Percentiles rank a stretch among this genome's conserved stretches.
Conservation (phyloP, 2,797 vertebrate species). For the Gouania willdenowi region DNA sequence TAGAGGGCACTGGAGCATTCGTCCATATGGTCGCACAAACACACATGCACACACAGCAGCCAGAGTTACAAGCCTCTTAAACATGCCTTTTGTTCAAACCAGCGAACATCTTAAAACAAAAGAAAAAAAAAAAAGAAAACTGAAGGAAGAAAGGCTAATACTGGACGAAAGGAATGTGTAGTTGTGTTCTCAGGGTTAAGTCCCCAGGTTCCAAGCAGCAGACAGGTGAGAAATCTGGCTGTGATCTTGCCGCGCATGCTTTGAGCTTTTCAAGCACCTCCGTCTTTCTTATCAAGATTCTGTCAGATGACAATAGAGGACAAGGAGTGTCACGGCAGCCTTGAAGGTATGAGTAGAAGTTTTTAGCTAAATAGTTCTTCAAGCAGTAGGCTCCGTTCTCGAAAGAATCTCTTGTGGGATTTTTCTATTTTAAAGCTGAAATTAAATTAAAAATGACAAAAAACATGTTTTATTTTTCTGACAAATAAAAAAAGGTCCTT, state of each 20-base stretch:
- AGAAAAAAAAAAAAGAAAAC: slow-evolving; percentile 31
- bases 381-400: no score
- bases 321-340: slow-evolving; percentile 2
- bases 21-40: slow-evolving; percentile 52
- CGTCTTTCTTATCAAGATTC: slow-evolving; percentile 29
- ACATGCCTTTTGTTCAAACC: slow-evolving; percentile 76
- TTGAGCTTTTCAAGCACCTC: slow-evolving; percentile 28
- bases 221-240: slow-evolving; percentile 67
- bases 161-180: slow-evolving; percentile 59
- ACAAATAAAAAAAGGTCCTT: slow-evolving; percentile 19
- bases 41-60: not conserved
- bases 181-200: slow-evolving; percentile 36
- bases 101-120: slow-evolving; percentile 56
- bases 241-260: slow-evolving; percentile 32
- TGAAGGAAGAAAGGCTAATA: slow-evolving; percentile 53
- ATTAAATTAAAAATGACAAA: slow-evolving; percentile 27
- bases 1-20: slow-evolving; percentile 69
- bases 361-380: no score
- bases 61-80: slow-evolving; percentile 63
- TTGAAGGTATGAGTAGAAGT: not conserved
- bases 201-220: slow-evolving; percentile 26
- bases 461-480: slow-evolving; percentile 3
- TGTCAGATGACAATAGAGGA: slow-evolving; percentile 12
- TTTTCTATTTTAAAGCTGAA: no score
- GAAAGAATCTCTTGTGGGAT: no score